Base-by-base conservation (phyloP, 1,140 invertebrate species). In the Nilaparvata lugens region DNA sequence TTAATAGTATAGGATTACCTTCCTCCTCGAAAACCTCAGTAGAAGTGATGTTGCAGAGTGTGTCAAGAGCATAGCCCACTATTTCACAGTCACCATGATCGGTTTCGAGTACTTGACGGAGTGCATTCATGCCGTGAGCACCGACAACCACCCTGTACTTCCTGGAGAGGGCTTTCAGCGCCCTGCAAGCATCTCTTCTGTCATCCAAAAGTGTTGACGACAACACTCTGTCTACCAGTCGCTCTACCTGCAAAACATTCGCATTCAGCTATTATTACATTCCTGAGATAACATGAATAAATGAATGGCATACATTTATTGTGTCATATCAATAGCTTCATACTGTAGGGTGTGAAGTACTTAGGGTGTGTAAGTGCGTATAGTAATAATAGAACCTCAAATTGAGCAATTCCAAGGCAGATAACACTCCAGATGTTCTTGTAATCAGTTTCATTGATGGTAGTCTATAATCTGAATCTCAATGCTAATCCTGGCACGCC, bases 71-170 rank as follows among this genome's bases (percentile, higher is more conserved):
- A 77, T 96, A 89, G 64, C 90, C 87, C 31, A 95, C 83, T 42
- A 95, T 95, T 78, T 99, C 96, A 67, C 85, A 83, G 75, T 98
- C 93, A 60, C 83, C 84, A 67, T 86, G 81, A 71, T 95, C 92
- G 59, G 84, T 80, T 73, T 92, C 85, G 61, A 94, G 72, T 61
- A 82, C 81, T 78, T 87, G 84, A 66, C 84, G 81, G 7, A 99
- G 74, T 5, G 88, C 82, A 67, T 93, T 87, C 89, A 99, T 93
- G 21, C 90, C 94, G 70, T 93, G 90, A 9, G 94, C 94, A 18
- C 95, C 96, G 52, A 99, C 96, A 76, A 98, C 93, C 3, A 98
- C 78, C 7, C 96, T 80, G 72, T 93, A 95, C 71, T 93, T 96
- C 69, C 87, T 85, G 0, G 96, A 97, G 55, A 99, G 76, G 1